Evolutionary conservation across 2,113 vertebrate genomes (phyloP), one percentile per base, ranked within the genome.

Genomic region (Acanthochromis polyacanthus): DNA sequence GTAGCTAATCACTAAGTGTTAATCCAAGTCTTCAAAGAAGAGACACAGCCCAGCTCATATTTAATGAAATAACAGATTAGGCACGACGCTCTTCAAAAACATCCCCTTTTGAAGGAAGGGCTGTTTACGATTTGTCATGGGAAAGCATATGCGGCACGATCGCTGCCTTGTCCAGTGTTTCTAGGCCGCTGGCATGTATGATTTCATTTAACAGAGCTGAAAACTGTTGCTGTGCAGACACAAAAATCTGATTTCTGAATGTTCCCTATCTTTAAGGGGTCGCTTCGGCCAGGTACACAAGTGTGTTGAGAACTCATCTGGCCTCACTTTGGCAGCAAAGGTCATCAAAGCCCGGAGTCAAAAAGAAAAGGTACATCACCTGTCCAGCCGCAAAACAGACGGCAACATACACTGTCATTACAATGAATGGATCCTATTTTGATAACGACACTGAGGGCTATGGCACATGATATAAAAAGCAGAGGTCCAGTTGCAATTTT

Each of bases 211-310:
- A 50, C 7, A 23, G 60, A 60, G 32, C 32, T 32, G 48, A 22
- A 14, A 10, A 28, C 16, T 61, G 4, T 48, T n/a, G 48, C 12
- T 36, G 5, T 46, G 52, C 23, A 62, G 45, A 19, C 22, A 2
- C 48, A 40, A 5, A 50, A 40, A 46, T 22, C 0, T 5, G 1
- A 50, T 4, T 56, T 45, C 65, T 63, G 17, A 57, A 17, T 48
- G 0, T 48, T 4, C 22, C 20, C 40, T 67, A 20, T 87, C 71
- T 51, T 80, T 57, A 83, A 99, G 98, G 51, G 98, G 98, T 7
- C 95, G 97, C 64, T 99, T 98, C 40, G 98, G 98, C 53, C 97
- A 98, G 89, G 98, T 99, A 70, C 95, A 99, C 92, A 98, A 95
- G 93, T 99, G 98, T 85, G 95, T 98, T 57, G 98, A 99, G 90